Evolutionary conservation across 2,113 vertebrate genomes (phyloP).

Genomic region (Xiphophorus maculatus): DNA sequence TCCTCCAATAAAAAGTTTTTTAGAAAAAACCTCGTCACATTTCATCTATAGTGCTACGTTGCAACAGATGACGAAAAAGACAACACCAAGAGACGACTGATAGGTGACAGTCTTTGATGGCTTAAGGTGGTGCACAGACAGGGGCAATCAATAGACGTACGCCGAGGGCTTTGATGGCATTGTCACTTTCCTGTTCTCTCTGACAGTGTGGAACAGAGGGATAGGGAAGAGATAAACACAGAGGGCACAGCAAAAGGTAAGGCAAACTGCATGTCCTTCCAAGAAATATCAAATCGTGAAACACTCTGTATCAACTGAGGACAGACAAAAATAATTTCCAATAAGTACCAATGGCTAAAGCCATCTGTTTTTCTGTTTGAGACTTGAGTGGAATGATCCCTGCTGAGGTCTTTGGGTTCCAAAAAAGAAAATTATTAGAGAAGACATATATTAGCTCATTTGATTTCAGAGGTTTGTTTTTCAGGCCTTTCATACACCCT

Average conservation of each 20-base stretch:
- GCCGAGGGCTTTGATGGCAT: conserved; percentile 66
- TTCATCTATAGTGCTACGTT: conserved; percentile 42
- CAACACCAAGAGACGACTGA: conserved; percentile 54
- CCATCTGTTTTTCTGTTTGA: conserved; percentile 7
- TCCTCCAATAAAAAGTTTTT: conserved; percentile 56
- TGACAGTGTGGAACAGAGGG: conserved; percentile 55
- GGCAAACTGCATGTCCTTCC: conserved; percentile 36
- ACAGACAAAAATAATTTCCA: conserved; percentile 40
- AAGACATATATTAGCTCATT: neutral
- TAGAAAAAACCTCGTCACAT: conserved; percentile 52
- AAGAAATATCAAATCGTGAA: conserved; percentile 47
- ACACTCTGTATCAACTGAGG: conserved; percentile 43
- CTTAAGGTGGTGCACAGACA: conserved; percentile 68
- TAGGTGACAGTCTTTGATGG: conserved; percentile 72
- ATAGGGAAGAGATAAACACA: conserved; percentile 39
- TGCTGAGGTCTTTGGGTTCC: conserved; percentile 23
- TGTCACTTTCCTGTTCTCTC: conserved; percentile 59
- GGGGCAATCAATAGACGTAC: conserved; percentile 69
- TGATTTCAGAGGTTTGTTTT: neutral
- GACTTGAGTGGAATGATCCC: conserved; percentile 10
- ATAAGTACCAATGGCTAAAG: conserved; percentile 24
- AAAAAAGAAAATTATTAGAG: neutral
- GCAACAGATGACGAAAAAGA: conserved; percentile 54
- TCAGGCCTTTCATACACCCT: neutral
- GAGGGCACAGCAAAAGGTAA: conserved; percentile 33